Conservation (phyloP, 2,113 vertebrate species). For the Peromyscus leucopus region DNA sequence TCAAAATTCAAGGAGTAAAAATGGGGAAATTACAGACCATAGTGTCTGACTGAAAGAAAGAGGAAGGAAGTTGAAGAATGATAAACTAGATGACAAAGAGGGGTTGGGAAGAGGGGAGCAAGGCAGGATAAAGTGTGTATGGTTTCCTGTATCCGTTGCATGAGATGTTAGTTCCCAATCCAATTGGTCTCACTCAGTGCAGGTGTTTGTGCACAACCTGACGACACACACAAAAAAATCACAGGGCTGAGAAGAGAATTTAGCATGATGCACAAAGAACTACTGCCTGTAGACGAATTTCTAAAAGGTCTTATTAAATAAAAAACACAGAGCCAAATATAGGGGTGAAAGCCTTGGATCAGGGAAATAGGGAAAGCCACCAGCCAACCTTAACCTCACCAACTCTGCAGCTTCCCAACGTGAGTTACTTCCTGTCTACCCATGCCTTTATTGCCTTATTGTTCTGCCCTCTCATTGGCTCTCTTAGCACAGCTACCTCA, state of each 20-base stretch:
- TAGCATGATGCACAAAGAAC: background rate
- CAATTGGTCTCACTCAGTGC: background rate
- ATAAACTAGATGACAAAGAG: background rate
- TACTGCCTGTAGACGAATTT: background rate
- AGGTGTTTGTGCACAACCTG: background rate
- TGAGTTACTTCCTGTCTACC: too few relatives aligned
- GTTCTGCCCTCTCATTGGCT: too few relatives aligned
- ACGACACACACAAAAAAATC: background rate
- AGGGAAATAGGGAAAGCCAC: too few relatives aligned
- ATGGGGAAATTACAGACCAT: background rate
- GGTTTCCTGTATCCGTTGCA: background rate
- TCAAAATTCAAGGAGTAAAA: constrained; percentile 34
- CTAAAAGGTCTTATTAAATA: too few relatives aligned
- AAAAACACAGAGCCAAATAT: too few relatives aligned
- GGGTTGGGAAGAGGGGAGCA: background rate
- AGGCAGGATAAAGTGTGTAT: background rate
- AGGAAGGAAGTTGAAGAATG: background rate
- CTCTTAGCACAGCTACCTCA: too few relatives aligned
- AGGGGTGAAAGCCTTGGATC: too few relatives aligned
- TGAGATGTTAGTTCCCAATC: background rate
- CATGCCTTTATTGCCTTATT: too few relatives aligned
- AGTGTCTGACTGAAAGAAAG: background rate
- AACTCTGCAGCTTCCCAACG: too few relatives aligned
- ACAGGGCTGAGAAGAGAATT: background rate
- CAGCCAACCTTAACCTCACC: too few relatives aligned